phyloP scores from a whole-genome alignment of 2,113 vertebrate genomes.

The Polypterus senegalus region DNA sequence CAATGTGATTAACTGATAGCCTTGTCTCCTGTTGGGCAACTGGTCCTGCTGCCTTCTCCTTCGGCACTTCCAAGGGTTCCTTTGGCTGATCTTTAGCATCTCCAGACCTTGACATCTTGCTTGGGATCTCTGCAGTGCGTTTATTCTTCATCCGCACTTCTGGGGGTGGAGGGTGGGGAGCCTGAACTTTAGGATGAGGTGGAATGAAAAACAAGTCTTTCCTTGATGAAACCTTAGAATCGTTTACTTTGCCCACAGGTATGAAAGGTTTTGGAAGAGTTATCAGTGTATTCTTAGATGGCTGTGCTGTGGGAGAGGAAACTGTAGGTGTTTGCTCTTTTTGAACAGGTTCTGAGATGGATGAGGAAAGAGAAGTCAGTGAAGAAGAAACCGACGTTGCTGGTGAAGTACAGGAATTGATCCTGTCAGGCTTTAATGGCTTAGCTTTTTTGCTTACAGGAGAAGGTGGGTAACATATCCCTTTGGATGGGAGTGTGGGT shows the following conservation, averaged over 20 bases:
- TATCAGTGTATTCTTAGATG: conserved; percentile 21
- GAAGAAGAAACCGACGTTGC: conserved; percentile 69
- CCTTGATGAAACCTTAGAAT: conserved; percentile 16
- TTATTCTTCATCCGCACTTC: conserved; percentile 56
- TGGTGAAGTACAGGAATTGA: conserved; percentile 55
- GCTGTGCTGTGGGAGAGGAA: not conserved
- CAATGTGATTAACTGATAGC: not conserved
- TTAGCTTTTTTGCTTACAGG: conserved; percentile 53
- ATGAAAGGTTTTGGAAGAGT: conserved; percentile 10
- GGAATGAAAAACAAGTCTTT: conserved; percentile 62
- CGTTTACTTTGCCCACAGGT: conserved; percentile 17
- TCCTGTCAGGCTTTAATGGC: conserved; percentile 65
- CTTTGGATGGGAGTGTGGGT: conserved; percentile 70
- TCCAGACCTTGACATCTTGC: too few species aligned
- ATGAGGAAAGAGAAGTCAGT: conserved; percentile 69
- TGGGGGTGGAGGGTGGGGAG: conserved; percentile 71
- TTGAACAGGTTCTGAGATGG: conserved; percentile 49
- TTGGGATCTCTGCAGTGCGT: conserved; percentile 13
- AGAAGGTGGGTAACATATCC: conserved; percentile 48
- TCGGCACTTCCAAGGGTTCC: too few species aligned
- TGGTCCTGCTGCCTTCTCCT: too few species aligned
- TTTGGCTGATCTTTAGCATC: too few species aligned
- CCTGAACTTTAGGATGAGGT: conserved; percentile 74
- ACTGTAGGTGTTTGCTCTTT: conserved; percentile 16
- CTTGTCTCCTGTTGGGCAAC: too few species aligned